Conservation (phyloP, 2,888 invertebrate genomes). For the Drosophila falleni region DNA sequence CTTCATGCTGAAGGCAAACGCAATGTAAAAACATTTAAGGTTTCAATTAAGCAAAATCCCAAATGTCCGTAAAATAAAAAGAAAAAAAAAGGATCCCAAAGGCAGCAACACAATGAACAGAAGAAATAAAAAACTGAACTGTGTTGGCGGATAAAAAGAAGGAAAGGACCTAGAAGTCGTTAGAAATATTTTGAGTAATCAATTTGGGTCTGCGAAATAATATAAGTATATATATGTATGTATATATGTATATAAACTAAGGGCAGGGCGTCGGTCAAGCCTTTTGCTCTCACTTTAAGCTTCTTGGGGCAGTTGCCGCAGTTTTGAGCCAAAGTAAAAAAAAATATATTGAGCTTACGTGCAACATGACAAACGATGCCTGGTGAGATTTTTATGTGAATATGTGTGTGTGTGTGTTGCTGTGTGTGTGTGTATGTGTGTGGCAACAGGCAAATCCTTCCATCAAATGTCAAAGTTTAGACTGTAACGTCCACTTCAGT, state of each 20-base stretch:
- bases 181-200: constrained; percentile 69
- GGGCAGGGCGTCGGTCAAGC: constrained; percentile 40
- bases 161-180: constrained; percentile 22
- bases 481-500: constrained; percentile 72
- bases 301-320: constrained; percentile 18
- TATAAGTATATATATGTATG: constrained; percentile 12
- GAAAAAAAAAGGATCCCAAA: constrained; percentile 38
- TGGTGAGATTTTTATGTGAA: constrained; percentile 27
- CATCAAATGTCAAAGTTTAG: constrained; percentile 77
- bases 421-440: constrained; percentile 17
- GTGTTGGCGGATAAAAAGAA: constrained; percentile 8
- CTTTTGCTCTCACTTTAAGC: constrained; percentile 43
- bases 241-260: constrained; percentile 15
- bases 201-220: constrained; percentile 60
- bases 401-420: constrained; percentile 9
- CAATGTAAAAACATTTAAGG: constrained; percentile 77
- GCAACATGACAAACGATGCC: constrained; percentile 73
- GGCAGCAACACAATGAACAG: constrained; percentile 34
- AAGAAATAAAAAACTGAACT: constrained; percentile 19
- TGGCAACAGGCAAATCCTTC: constrained; percentile 58
- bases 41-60: constrained; percentile 76
- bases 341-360: constrained; percentile 66
- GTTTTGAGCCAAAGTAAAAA: constrained; percentile 29
- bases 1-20: constrained; percentile 48
- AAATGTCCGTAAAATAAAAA: constrained; percentile 41